Base-by-base conservation (phyloP, 2,888 invertebrate genomes). In the Aproaerema taeniolella region DNA sequence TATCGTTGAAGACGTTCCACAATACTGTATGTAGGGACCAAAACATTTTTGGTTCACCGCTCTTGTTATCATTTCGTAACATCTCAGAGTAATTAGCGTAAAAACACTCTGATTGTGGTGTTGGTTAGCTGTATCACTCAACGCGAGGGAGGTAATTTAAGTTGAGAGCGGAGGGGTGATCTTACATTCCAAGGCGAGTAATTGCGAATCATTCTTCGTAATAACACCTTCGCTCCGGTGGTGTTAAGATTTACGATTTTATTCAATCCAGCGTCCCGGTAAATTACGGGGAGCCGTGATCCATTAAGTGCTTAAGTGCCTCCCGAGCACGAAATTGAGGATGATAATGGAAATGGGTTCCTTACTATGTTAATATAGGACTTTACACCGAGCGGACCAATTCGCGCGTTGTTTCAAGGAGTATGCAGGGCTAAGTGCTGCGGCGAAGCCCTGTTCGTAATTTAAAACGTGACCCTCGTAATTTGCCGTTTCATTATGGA, bases 251-350 rank as follows among this genome's bases (percentile, higher is more conserved):
- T 81, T 80, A 82, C 79, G 80, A 73, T 81, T 82, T 82, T 81
- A 83, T 82, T 82, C 79, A 81, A 82, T 82, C 73, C 76, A 77
- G 66, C 79, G 72, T 75, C 71, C 72, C 71, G 70, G 72, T 77
- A 81, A 81, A 82, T 82, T 79, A 80, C 77, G 72, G 70, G 63
- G 72, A 78, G 78, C 78, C 70, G 78, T 76, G 77, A 83, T 77
- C 81, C 83, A 81, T 85, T 83, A 83, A 82, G 80, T 82, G 76
- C 80, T 82, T 82, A 83, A 82, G 83, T 83, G 82, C 81, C 81
- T 76, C 72, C 72, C 77, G 76, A 81, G 82, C 76, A 77, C 76
- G 71, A 83, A 83, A 85, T 83, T 83, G 80, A 70, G 78, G 79
- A 82, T 81, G 79, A 82, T 82, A 81, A 81, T 83, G 79, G 74